A percentile compares a stretch with the other conserved stretches of the same genome.
These are phyloP conservation scores for Cettia cetti DNA, from an alignment of 2,113 vertebrate genomes.

Conservation along the genomic window DNA sequence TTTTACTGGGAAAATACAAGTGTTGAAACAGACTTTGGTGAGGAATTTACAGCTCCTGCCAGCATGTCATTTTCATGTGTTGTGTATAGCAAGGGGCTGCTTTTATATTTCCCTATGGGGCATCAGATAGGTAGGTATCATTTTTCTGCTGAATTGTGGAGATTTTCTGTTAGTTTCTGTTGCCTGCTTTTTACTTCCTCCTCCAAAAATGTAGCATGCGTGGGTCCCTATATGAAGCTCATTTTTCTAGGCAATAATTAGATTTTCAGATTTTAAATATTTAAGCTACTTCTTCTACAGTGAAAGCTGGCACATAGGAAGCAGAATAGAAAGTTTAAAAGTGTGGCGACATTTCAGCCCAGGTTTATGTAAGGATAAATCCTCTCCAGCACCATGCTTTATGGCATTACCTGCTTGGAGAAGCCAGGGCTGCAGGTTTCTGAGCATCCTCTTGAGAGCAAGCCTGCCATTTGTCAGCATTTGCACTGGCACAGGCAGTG, in stretches of 20 bases:
- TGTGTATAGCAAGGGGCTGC: background rate
- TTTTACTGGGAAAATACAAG: background rate
- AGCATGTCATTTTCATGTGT: background rate
- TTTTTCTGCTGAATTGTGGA: background rate
- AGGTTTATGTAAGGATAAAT: background rate
- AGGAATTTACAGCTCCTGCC: background rate
- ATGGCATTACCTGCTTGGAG: background rate
- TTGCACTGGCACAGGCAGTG: conserved; percentile 5
- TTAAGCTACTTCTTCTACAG: background rate
- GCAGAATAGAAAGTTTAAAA: background rate
- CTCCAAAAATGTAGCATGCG: background rate
- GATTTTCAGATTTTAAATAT: background rate
- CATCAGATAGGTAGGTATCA: accelerated
- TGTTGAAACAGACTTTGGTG: background rate
- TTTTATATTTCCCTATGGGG: background rate
- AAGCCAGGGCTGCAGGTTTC: background rate
- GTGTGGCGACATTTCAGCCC: background rate
- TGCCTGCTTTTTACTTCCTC: background rate
- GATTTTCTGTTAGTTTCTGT: background rate
- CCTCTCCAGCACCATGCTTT: background rate
- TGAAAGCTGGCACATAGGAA: background rate
- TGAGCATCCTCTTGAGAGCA: conserved; percentile 32
- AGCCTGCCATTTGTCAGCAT: conserved; percentile 37
- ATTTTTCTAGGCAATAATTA: background rate
- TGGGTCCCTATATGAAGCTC: background rate